Evolutionary conservation across 2,888 invertebrate species (phyloP), one percentile per base, ranked within the genome.

Genomic region (Onchidella celtica): DNA sequence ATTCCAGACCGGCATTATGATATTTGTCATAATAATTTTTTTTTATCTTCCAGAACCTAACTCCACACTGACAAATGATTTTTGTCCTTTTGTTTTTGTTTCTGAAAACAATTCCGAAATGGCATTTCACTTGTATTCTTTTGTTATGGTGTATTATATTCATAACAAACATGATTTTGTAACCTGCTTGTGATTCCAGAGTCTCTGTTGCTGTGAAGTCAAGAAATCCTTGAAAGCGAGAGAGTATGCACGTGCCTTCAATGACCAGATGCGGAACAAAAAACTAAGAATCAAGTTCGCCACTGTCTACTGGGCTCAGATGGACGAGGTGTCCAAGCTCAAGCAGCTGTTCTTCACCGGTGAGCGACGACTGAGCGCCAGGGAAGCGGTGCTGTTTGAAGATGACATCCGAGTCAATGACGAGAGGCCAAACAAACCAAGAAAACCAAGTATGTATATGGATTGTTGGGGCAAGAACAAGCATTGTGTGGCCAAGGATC

Each of bases 311-410:
- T 83, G 83, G 81, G 86, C 86, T 9, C 81, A 74, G 14, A 77
- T 86, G 73, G 86, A 86, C 72, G 81, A 84, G 76, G 84, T 86
- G 27, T 86, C 85, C 2, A 40, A 77, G 3, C 78, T 83, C 24
- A 83, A 83, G 61, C 79, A 70, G 27, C 55, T 82, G 32, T 77
- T 85, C 76, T 66, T 80, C n/a, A 78, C 75, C 32, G 77, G 78
- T 17, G 72, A 59, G 61, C 69, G 83, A 21, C 72, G 69, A 17
- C 75, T 84, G 27, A 38, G 27, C 59, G 59, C 83, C 1, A 79
- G 80, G 1, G 85, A 86, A n/a, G 80, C 82, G 55, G 83, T 85
- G 11, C 75, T 85, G 21, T 78, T 85, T 68, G 85, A 85, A 57
- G 83, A 83, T 27, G 82, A 83, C 47, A 69, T 85, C 14, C 63